These are phyloP conservation scores for Acipenser ruthenus DNA, from an alignment of 2,797 vertebrate genomes.

Conservation along the genomic window DNA sequence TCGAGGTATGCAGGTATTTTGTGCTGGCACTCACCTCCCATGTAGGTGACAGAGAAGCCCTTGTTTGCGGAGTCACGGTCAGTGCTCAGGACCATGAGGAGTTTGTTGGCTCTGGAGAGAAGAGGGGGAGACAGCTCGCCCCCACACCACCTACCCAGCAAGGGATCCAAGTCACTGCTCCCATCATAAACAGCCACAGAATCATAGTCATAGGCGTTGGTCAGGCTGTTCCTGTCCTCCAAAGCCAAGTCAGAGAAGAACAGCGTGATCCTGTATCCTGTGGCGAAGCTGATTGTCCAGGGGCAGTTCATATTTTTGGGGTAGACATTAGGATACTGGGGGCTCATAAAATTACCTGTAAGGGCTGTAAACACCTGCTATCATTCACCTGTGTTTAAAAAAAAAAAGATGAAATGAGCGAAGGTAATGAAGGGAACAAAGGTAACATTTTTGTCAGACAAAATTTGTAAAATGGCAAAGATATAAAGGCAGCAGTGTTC, in stretches of 20 bases:
- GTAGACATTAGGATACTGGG: constrained; percentile 81
- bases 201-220: constrained; percentile 79
- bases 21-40: constrained; percentile 67
- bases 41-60: constrained; percentile 79
- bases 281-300: constrained; percentile 77
- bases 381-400: constrained; percentile 70
- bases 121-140: constrained; percentile 56
- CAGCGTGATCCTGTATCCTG: constrained; percentile 76
- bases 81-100: constrained; percentile 80
- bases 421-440: background rate
- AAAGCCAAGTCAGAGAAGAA: constrained; percentile 80
- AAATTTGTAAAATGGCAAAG: background rate
- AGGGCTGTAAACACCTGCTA: constrained; percentile 74
- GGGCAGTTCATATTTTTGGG: constrained; percentile 96
- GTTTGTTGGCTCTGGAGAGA: constrained; percentile 68
- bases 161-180: constrained; percentile 51
- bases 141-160: constrained; percentile 86
- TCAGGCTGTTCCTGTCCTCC: constrained; percentile 82
- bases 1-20: no score
- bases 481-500: background rate
- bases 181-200: constrained; percentile 75
- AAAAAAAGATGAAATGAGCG: background rate
- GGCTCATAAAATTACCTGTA: constrained; percentile 87
- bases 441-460: constrained; percentile 48
- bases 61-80: constrained; percentile 74